These are phyloP conservation scores for Pseudoips prasinana DNA, from an alignment of 2,888 invertebrate genomes.

Conservation along the genomic window DNA sequence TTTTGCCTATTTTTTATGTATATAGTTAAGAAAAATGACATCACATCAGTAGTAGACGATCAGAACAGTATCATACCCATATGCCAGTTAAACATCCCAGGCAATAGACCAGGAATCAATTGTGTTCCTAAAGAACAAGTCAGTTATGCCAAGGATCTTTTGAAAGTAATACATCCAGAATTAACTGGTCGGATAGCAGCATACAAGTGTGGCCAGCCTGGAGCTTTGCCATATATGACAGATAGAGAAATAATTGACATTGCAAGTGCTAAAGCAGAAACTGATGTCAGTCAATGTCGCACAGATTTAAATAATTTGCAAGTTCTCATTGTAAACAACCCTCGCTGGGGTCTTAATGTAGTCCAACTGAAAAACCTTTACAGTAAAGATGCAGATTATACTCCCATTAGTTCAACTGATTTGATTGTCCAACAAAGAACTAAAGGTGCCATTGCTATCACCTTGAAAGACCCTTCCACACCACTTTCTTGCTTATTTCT, in stretches of 20 bases:
- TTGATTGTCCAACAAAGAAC: constrained; percentile 75
- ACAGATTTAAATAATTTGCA: constrained; percentile 85
- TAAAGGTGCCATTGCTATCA: constrained; percentile 80
- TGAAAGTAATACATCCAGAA: constrained; percentile 85
- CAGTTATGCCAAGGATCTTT: constrained; percentile 83
- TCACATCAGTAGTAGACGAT: constrained; percentile 75
- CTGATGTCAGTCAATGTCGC: constrained; percentile 70
- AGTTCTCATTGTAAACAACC: constrained; percentile 86
- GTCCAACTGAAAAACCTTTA: constrained; percentile 67
- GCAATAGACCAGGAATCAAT: constrained; percentile 81
- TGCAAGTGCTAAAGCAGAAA: constrained; percentile 57
- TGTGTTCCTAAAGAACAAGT: constrained; percentile 85
- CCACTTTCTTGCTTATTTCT: constrained; percentile 84
- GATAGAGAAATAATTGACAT: constrained; percentile 84
- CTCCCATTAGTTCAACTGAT: constrained; percentile 63
- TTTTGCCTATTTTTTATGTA: constrained; percentile 85
- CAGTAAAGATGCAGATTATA: constrained; percentile 58
- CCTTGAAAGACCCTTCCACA: constrained; percentile 81
- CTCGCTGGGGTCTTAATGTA: constrained; percentile 87
- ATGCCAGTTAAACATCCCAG: constrained; percentile 77
- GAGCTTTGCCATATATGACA: constrained; percentile 80
- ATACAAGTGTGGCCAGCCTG: constrained; percentile 79
- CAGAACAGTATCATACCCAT: constrained; percentile 82
- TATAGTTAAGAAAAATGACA: constrained; percentile 84
- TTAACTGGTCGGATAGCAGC: constrained; percentile 82